Evolutionary conservation across 2,113 vertebrate species (phyloP).

Genomic region (Phylloscopus trochiloides): DNA sequence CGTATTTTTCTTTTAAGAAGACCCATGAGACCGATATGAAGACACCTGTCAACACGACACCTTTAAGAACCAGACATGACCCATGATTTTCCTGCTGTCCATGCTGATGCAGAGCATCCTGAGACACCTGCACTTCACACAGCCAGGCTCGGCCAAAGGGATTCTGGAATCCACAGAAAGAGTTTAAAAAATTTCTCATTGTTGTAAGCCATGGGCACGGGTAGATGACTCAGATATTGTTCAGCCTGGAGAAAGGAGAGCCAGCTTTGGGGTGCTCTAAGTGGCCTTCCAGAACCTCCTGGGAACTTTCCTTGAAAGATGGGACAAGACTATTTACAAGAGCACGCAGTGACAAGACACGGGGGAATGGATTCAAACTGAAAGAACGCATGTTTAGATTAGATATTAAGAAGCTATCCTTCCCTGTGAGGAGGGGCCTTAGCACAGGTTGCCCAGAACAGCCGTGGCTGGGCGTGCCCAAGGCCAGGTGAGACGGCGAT

Average conservation of each 20-base stretch:
- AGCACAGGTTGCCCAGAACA: too few species aligned
- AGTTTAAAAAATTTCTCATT: rapidly evolving
- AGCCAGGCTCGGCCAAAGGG: not conserved
- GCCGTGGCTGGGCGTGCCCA: rapidly evolving
- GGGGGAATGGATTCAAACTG: rapidly evolving
- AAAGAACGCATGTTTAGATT: not conserved
- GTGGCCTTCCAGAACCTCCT: rapidly evolving
- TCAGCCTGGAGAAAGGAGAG: not conserved
- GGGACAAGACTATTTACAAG: too few species aligned
- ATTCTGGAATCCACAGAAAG: not conserved
- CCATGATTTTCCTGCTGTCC: not conserved
- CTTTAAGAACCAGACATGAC: not conserved
- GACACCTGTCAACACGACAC: too few species aligned
- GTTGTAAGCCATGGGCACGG: rapidly evolving
- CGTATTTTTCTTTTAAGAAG: not conserved
- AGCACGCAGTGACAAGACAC: rapidly evolving
- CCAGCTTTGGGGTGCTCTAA: rapidly evolving
- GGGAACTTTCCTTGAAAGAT: rapidly evolving
- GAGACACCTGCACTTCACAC: not conserved
- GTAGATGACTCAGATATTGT: not conserved
- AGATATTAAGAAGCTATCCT: not conserved
- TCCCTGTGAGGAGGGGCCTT: too few species aligned
- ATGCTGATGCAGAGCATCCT: not conserved
- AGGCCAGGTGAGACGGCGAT: not conserved
- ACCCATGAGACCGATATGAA: rapidly evolving